Evolutionary conservation across 2,888 invertebrate species (phyloP).

Genomic region (Pristionchus exspectatus): DNA sequence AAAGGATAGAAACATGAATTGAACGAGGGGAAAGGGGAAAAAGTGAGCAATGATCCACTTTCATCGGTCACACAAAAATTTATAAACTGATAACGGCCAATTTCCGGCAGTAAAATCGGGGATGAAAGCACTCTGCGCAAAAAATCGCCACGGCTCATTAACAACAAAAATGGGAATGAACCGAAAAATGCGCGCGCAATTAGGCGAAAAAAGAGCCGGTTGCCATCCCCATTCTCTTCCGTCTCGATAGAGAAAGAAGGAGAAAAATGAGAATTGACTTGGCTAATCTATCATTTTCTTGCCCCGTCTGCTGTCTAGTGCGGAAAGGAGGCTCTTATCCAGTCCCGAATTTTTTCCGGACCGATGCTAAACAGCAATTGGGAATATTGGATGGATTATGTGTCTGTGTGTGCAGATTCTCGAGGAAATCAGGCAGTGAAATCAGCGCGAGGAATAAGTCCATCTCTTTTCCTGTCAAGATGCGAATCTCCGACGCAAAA

Average conservation of each 20-base stretch:
- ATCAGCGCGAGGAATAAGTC: not conserved
- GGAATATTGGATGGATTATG: not conserved
- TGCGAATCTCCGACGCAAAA: not conserved
- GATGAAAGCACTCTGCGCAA: not conserved
- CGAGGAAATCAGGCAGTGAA: not conserved
- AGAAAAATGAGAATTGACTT: not conserved
- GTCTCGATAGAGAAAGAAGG: not conserved
- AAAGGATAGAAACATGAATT: not conserved
- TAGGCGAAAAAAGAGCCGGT: not conserved
- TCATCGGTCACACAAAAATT: not conserved
- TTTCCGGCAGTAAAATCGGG: not conserved
- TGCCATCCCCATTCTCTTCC: not conserved
- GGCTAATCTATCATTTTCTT: slow-evolving; percentile 1
- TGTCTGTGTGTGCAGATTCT: not conserved
- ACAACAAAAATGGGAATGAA: not conserved
- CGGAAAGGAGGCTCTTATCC: not conserved
- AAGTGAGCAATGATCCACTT: slow-evolving; percentile 14
- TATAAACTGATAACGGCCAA: not conserved
- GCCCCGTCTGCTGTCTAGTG: not conserved
- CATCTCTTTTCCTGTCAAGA: not conserved
- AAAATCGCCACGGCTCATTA: not conserved
- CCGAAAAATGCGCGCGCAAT: not conserved
- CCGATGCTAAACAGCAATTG: not conserved
- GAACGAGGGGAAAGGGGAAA: not conserved
- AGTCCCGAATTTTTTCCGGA: not conserved